Evolutionary conservation across 2,888 invertebrate genomes (phyloP), one percentile per base, ranked within the genome.

Genomic region (Cerastis leucographa): DNA sequence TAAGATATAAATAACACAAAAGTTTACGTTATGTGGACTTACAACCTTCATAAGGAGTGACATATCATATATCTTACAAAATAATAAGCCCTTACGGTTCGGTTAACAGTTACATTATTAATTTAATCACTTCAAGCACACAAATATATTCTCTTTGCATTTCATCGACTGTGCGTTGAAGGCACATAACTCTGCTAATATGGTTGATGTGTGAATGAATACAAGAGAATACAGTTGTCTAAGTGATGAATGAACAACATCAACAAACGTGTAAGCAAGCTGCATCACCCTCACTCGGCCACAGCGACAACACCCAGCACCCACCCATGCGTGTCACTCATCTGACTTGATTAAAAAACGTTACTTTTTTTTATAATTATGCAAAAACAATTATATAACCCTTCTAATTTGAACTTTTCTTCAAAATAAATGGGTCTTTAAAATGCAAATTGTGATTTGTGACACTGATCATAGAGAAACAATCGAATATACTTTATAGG

Each of bases 401-500:
- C 89, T 90, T 92, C 90, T 91, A 94, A 94, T 94, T 95, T 94
- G 91, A 94, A 95, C 92, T 90, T 91, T 92, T 92, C 87, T 88
- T 87, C 88, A 88, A 94, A 73, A 92, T 35, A 93, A 92, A 86
- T 88, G 93, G 93, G 90, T 91, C 86, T 85, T 92, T 71, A 86
- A 93, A 95, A 95, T 95, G 94, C 94, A 94, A 93, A 93, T 95
- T 94, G 95, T 95, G 94, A 95, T 96, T 96, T 96, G 96, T 96
- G 96, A 96, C 96, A 93, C 93, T 95, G 93, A 94, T 94, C 91
- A 91, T 92, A 94, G 90, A 94, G 91, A 95, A 94, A 94, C 94
- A 94, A 94, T 94, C 90, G 87, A 93, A 93, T 93, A 94, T 92
- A 92, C 90, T 94, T 93, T 94, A 94, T 92, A 93, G 95, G 95